A percentile compares a stretch with the other conserved stretches of the same genome.
These are phyloP conservation scores for Pristionchus japonicus DNA, from an alignment of 2,888 invertebrate genomes.

Conservation along the genomic window DNA sequence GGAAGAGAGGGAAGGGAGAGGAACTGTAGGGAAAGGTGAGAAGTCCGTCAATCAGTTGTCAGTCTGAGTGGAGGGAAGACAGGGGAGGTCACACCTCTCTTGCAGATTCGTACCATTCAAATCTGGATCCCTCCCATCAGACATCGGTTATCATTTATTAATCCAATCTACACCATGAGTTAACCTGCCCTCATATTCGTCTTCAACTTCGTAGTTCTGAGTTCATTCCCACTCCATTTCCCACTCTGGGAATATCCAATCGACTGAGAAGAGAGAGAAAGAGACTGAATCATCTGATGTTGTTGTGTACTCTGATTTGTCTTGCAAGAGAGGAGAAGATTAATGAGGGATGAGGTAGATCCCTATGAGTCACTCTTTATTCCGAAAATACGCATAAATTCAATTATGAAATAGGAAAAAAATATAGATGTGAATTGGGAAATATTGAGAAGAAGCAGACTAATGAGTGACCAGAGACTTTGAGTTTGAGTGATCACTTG, in stretches of 20 bases:
- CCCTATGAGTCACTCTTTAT: background rate
- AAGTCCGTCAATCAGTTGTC: constrained; percentile 33
- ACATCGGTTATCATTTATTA: no score
- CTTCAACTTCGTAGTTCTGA: background rate
- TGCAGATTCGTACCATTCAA: background rate
- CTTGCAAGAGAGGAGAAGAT: background rate
- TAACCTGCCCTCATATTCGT: background rate
- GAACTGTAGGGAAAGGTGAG: background rate
- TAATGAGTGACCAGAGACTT: background rate
- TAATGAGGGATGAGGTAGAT: background rate
- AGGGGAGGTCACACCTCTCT: constrained; percentile 4
- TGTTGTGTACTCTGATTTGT: background rate
- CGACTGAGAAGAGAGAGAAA: background rate
- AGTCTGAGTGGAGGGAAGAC: background rate
- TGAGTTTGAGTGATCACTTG: background rate
- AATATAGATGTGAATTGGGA: background rate
- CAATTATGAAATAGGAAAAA: background rate
- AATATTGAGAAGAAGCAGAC: background rate
- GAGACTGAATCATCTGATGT: background rate
- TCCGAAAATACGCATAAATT: no score
- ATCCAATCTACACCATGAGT: background rate
- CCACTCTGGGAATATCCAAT: background rate
- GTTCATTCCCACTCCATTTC: background rate
- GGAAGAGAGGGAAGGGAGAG: background rate
- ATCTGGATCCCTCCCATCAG: background rate